A percentile compares a stretch with the other conserved stretches of the same genome.
Evolutionary conservation across 1,140 invertebrate species (phyloP).

Genomic region (Heliconius hermathena): DNA sequence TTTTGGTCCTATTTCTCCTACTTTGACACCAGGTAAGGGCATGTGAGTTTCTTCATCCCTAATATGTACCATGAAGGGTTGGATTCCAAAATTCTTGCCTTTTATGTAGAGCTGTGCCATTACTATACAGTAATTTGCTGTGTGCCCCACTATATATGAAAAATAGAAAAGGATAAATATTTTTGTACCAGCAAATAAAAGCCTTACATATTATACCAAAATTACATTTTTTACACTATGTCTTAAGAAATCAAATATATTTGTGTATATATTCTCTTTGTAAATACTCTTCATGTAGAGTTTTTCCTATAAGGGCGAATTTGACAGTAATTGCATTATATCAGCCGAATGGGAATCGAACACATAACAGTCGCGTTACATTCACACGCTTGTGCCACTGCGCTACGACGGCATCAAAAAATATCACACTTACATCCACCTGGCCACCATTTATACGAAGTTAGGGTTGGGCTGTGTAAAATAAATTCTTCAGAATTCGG

Average conservation of each 20-base stretch:
- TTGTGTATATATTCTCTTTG: too few relatives aligned
- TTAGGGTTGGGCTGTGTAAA: conserved; percentile 92
- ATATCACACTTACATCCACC: conserved; percentile 88
- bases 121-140: conserved; percentile 93
- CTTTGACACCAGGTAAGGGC: conserved; percentile 92
- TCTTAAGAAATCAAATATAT: too few relatives aligned
- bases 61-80: conserved; percentile 96
- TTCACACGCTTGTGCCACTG: too few relatives aligned
- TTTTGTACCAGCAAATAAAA: too few relatives aligned
- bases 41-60: conserved; percentile 93
- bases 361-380: too few relatives aligned
- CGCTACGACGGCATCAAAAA: too few relatives aligned
- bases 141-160: conserved; percentile 90
- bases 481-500: conserved; percentile 92
- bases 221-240: too few relatives aligned
- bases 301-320: too few relatives aligned
- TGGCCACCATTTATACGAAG: conserved; percentile 97
- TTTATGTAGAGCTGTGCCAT: conserved; percentile 93
- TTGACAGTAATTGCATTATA: too few relatives aligned
- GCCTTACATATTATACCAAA: too few relatives aligned
- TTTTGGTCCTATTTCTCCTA: conserved; percentile 97
- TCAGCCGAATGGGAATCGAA: too few relatives aligned
- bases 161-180: conserved; percentile 46
- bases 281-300: too few relatives aligned
- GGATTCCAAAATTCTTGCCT: conserved; percentile 92